Evolutionary conservation across 2,113 vertebrate species (phyloP), one percentile per base, ranked within the genome.

Genomic region (Lipotes vexillifer): DNA sequence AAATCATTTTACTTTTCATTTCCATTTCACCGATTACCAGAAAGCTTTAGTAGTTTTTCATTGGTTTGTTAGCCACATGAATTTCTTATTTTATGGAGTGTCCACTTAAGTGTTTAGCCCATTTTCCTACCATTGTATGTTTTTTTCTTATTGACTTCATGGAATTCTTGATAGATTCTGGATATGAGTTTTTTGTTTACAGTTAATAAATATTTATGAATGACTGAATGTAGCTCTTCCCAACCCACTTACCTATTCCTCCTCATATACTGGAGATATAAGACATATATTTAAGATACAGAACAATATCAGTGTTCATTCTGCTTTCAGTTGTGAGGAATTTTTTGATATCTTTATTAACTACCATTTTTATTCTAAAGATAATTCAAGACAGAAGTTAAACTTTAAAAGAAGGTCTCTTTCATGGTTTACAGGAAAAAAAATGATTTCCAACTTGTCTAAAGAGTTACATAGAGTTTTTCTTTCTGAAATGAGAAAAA

Each of bases 1-100:
- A 90, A 89, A 52, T 96, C 2, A 41, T 71, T 93, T 91, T 63
- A 75, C 17, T 93, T 93, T 94, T 92, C 72, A 44, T 61, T 59
- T 90, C 4, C 12, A 52, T 78, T 82, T 91, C 11, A 83, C 52
- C 84, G 38, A 21, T 88, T 80, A 85, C 72, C 31, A 71, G 33
- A 92, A 82, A 61, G 8, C 38, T 36, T 82, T 66, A 44, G 4
- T 68, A 90, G 12, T 41, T 94, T 78, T 75, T 96, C 11, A 65
- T 72, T 81, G 66, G 6, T 80, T 66, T 65, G 49, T 81, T 78
- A 87, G 49, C 25, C 21, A 74, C 38, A 59, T 72, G 18, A 5
- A 36, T 90, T 75, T 92, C 55, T 65, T 88, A 33, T 68, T 88
- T 93, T 80, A 65, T 38, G 8, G 71, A 93, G 49, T 91, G 29